These are phyloP conservation scores for Tragelaphus scriptus DNA, from an alignment of 2,113 vertebrate genomes.

Conservation along the genomic window DNA sequence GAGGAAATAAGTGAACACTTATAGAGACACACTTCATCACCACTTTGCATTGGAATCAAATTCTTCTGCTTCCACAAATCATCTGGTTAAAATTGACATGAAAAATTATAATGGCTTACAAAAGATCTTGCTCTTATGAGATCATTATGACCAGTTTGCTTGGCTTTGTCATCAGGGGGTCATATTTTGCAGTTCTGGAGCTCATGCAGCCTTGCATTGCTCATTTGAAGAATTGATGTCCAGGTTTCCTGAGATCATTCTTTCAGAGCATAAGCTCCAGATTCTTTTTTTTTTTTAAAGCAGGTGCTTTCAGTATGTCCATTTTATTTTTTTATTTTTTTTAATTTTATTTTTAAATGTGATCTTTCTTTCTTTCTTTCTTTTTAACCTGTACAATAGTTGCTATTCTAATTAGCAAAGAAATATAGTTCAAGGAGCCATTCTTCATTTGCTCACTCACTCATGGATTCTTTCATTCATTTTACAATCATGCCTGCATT, in stretches of 20 bases:
- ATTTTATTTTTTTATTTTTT: no score
- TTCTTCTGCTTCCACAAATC: not conserved
- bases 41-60: not conserved
- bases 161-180: not conserved
- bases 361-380: not conserved
- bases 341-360: not conserved
- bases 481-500: not conserved
- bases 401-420: not conserved
- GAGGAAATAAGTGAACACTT: not conserved
- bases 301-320: no score
- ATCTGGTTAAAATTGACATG: conserved; percentile 22
- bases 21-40: not conserved
- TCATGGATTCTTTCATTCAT: not conserved
- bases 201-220: not conserved
- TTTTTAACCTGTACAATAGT: not conserved
- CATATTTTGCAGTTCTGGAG: not conserved
- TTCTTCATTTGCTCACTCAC: not conserved
- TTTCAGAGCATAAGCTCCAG: not conserved
- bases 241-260: not conserved
- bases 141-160: not conserved
- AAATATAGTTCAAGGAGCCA: not conserved
- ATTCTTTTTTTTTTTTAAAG: not conserved
- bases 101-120: conserved; percentile 31
- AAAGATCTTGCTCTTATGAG: not conserved
- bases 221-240: not conserved